Percentiles rank a stretch among this genome's conserved stretches.
phyloP scores from a whole-genome alignment of 2,888 invertebrate genomes.

The Cosmopolites sordidus region DNA sequence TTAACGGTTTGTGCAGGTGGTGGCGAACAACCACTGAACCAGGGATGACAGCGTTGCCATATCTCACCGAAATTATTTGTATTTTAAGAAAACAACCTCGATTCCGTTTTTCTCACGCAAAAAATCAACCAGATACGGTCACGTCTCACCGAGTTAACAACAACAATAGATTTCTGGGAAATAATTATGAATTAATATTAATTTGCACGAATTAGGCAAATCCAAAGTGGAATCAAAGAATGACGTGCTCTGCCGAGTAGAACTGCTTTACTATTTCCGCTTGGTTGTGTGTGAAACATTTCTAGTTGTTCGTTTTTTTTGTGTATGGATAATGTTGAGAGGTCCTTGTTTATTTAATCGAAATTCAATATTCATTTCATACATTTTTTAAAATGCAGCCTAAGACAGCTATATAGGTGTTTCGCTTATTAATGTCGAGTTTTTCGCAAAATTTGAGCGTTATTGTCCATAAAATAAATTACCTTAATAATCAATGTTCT shows the following conservation, averaged over 20 bases:
- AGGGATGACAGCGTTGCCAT: conserved; percentile 10
- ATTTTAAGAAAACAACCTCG: no score
- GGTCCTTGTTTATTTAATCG: no score
- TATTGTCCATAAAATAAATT: no score
- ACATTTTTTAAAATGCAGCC: no score
- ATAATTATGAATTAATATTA: conserved; percentile 13
- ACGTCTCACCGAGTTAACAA: background rate
- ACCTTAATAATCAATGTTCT: no score
- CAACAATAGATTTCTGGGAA: conserved; percentile 8
- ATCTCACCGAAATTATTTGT: background rate
- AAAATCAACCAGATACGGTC: background rate
- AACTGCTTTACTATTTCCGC: conserved; percentile 35
- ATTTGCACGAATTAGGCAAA: conserved; percentile 18
- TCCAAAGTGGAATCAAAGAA: conserved; percentile 18
- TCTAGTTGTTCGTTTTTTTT: no score
- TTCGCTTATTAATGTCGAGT: no score
- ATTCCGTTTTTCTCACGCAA: background rate
- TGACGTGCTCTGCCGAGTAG: conserved; percentile 35
- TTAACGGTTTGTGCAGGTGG: conserved; percentile 24
- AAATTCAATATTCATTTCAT: no score
- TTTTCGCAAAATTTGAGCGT: no score
- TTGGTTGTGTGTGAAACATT: conserved; percentile 35
- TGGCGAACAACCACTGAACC: conserved; percentile 15
- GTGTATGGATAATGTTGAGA: no score
- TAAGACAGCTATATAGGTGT: no score